These are phyloP conservation scores for Diplodus puntazzo DNA, from an alignment of 2,797 vertebrate genomes.

Conservation along the genomic window DNA sequence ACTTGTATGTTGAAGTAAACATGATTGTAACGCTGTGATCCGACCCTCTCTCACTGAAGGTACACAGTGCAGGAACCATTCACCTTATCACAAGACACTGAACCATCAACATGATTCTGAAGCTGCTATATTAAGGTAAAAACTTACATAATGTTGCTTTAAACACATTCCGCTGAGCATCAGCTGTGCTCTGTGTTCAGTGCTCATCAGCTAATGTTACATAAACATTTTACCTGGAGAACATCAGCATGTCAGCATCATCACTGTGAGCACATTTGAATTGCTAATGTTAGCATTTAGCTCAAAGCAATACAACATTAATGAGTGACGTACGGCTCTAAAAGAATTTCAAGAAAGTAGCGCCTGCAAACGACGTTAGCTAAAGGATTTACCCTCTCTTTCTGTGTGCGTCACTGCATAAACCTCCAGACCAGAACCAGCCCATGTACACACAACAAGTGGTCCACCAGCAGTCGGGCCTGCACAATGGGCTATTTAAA, in stretches of 20 bases:
- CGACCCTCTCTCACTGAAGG: too few species aligned
- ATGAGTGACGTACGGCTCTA: not conserved
- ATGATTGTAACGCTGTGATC: too few species aligned
- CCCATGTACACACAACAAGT: slow-evolving; percentile 22
- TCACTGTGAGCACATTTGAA: too few species aligned
- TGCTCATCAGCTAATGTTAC: not conserved
- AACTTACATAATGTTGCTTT: too few species aligned
- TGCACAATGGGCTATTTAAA: slow-evolving; percentile 71
- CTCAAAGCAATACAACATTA: not conserved
- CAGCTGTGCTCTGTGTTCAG: not conserved
- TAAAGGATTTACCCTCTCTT: not conserved
- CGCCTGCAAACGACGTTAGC: not conserved
- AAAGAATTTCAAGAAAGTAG: not conserved
- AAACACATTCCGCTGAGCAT: too few species aligned
- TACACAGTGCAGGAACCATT: too few species aligned
- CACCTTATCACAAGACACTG: too few species aligned
- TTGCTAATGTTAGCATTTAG: not conserved
- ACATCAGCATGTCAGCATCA: not conserved
- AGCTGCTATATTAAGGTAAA: not conserved
- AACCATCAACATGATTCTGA: too few species aligned
- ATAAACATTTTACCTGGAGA: not conserved
- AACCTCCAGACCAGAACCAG: slow-evolving; percentile 21
- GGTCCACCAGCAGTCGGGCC: slow-evolving; percentile 16
- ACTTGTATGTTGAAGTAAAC: too few species aligned
- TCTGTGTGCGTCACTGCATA: slow-evolving; percentile 7